phyloP scores from a whole-genome alignment of 2,888 invertebrate genomes.

The Eristalis arbustorum region DNA sequence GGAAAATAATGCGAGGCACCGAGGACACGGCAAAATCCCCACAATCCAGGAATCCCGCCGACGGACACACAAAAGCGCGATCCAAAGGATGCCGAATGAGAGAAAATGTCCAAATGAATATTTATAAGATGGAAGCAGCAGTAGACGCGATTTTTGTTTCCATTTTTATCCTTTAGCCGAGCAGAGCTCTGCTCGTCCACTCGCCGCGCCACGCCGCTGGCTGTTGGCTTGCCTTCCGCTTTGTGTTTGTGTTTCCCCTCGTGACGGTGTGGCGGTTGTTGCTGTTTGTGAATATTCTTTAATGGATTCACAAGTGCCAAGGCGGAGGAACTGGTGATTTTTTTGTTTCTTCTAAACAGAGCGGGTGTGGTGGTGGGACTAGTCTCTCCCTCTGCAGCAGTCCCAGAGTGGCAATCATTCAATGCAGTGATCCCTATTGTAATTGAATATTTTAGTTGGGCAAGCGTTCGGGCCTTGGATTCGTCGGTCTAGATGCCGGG shows the following conservation, averaged over 20 bases:
- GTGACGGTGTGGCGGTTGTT: background rate
- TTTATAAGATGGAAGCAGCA: conserved; percentile 64
- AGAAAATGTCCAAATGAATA: conserved; percentile 67
- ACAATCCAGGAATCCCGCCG: conserved; percentile 13
- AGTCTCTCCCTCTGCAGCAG: conserved; percentile 11
- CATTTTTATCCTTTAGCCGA: background rate
- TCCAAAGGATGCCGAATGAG: conserved; percentile 30
- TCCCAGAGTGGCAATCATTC: conserved; percentile 68
- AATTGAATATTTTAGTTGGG: conserved; percentile 67
- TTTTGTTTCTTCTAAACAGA: background rate
- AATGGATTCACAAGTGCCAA: conserved; percentile 38
- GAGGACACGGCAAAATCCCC: background rate
- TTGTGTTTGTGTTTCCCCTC: conserved; percentile 27
- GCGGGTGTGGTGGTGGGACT: background rate
- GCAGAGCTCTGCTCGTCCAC: background rate
- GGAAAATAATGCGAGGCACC: conserved; percentile 54
- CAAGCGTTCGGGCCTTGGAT: conserved; percentile 14
- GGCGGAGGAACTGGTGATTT: background rate
- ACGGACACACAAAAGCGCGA: conserved; percentile 39
- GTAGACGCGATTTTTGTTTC: conserved; percentile 55
- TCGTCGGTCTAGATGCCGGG: background rate
- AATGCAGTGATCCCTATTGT: conserved; percentile 68
- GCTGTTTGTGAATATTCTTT: conserved; percentile 31
- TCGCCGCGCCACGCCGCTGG: too few species aligned
- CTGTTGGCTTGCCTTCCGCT: conserved; percentile 12